phyloP scores from a whole-genome alignment of 2,888 invertebrate genomes.

The Pyrocoelia pectoralis region DNA sequence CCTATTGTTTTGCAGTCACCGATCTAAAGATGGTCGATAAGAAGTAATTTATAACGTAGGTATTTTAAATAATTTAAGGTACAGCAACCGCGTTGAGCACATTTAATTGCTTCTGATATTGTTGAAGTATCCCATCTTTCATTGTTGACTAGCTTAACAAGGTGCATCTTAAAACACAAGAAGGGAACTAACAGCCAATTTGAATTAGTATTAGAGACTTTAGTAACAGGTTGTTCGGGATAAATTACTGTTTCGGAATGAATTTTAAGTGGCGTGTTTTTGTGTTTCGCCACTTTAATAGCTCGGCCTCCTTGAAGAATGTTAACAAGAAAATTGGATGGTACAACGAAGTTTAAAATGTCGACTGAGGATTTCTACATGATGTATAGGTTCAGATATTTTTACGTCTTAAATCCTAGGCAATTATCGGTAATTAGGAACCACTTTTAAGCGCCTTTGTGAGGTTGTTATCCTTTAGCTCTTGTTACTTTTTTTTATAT shows the following conservation, averaged over 20 bases:
- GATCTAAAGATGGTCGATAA: conserved; percentile 50
- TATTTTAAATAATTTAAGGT: conserved; percentile 51
- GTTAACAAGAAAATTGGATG: conserved; percentile 49
- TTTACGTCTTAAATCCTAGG: conserved; percentile 33
- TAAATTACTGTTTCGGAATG: conserved; percentile 39
- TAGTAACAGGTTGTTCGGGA: conserved; percentile 40
- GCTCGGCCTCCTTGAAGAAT: conserved; percentile 42
- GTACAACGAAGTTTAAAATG: conserved; percentile 34
- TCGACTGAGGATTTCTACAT: conserved; percentile 42
- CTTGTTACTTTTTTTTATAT: conserved; percentile 7
- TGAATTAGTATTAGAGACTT: conserved; percentile 42
- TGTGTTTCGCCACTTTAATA: conserved; percentile 42
- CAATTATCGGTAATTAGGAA: conserved; percentile 46
- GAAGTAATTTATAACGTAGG: conserved; percentile 51
- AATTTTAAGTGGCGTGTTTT: conserved; percentile 44
- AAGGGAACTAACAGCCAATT: conserved; percentile 44
- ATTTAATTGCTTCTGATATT: conserved; percentile 49
- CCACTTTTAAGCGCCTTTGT: conserved; percentile 24
- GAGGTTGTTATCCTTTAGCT: conserved; percentile 3
- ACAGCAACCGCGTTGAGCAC: conserved; percentile 46
- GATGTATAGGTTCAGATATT: conserved; percentile 42
- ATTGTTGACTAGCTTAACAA: conserved; percentile 41
- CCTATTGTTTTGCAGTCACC: conserved; percentile 50
- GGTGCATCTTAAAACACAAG: conserved; percentile 47
- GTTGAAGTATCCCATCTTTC: conserved; percentile 39